These are phyloP conservation scores for Mastomys natalensis DNA, from an alignment of 2,113 vertebrate genomes.

Conservation along the genomic window DNA sequence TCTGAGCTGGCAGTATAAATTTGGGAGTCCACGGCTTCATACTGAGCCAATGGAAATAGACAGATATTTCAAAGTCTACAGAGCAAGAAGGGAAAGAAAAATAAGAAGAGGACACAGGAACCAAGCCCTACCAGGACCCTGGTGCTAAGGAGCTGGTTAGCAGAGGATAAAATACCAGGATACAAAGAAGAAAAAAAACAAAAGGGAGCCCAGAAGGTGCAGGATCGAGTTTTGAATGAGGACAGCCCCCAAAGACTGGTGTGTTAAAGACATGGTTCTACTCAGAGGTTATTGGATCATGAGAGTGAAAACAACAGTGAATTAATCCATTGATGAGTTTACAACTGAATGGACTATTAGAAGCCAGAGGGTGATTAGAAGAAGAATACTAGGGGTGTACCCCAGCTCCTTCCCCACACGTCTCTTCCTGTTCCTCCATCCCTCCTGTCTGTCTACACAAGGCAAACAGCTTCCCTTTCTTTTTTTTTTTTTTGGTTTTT, in stretches of 20 bases:
- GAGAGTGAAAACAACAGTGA: neutral
- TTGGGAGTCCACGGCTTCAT: slow-evolving; percentile 28
- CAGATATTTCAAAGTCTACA: neutral
- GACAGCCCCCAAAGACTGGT: neutral
- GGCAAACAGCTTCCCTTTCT: neutral
- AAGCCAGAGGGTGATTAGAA: neutral
- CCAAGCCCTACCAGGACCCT: neutral
- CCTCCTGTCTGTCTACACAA: neutral
- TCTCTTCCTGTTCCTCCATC: neutral
- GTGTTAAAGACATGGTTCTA: neutral
- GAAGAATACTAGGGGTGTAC: neutral
- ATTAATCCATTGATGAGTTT: neutral
- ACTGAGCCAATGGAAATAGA: slow-evolving; percentile 26
- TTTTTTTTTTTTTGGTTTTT: too few species aligned
- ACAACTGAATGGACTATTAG: neutral
- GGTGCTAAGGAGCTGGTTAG: neutral
- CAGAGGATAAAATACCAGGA: neutral
- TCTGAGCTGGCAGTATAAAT: slow-evolving; percentile 63
- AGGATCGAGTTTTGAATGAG: neutral
- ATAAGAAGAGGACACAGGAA: neutral
- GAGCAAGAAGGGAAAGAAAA: neutral
- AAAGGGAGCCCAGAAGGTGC: neutral
- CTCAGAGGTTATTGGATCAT: neutral
- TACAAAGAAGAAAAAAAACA: neutral
- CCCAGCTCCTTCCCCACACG: too few species aligned